Conservation (phyloP, 2,797 vertebrate genomes). For the Poecile montanus region DNA sequence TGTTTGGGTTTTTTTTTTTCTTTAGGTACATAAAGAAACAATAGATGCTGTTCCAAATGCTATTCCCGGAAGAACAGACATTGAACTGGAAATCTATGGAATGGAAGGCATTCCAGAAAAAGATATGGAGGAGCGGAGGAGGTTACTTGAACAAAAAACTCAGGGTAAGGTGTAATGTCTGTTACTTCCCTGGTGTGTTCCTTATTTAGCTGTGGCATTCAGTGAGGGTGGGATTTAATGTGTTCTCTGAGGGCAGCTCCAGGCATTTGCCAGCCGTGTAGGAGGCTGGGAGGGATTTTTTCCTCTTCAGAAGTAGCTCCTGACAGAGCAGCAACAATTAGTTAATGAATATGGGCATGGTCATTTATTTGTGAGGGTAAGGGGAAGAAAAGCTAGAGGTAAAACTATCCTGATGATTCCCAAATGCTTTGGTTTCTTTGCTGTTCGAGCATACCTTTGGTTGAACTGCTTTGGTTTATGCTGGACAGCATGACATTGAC, state of each 20-base stretch:
- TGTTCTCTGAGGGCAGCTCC: not conserved
- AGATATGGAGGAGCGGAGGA: slow-evolving; percentile 95
- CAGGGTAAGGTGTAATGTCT: slow-evolving; percentile 82
- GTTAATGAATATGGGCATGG: not conserved
- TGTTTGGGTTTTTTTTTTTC: not conserved
- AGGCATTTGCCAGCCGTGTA: not conserved
- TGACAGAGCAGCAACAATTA: not conserved
- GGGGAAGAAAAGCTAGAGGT: not conserved
- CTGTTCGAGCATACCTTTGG: not conserved
- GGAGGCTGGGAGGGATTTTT: not conserved
- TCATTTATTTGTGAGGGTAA: not conserved
- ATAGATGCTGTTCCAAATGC: slow-evolving; percentile 98
- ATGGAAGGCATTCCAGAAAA: slow-evolving; percentile 99
- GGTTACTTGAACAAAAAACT: slow-evolving; percentile 95
- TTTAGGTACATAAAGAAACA: slow-evolving; percentile 97
- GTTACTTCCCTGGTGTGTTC: not conserved
- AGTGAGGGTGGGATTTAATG: not conserved
- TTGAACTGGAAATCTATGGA: slow-evolving; percentile 98
- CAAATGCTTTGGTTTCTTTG: not conserved
- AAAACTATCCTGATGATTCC: not conserved
- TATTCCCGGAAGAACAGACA: slow-evolving; percentile 95
- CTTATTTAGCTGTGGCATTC: not conserved
- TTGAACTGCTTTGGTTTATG: not conserved
- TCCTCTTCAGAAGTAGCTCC: not conserved
- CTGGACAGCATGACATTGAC: not conserved